phyloP scores from a whole-genome alignment of 2,797 vertebrate genomes.

The Phoeniculus purpureus region DNA sequence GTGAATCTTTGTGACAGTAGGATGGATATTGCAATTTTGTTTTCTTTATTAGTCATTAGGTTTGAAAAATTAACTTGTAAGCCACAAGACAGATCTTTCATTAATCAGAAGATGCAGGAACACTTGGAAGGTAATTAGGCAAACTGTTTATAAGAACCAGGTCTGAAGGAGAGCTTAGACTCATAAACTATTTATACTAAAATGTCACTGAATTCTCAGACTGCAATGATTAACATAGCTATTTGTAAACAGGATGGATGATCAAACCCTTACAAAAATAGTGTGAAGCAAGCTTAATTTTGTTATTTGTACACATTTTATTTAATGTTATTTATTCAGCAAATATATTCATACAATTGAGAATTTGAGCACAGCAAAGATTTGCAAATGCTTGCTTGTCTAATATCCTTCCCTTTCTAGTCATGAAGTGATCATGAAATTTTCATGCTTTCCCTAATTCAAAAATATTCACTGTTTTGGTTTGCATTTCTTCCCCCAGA shows the following conservation, averaged over 20 bases:
- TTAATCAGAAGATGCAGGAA: slow-evolving; percentile 43
- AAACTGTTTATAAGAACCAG: slow-evolving; percentile 41
- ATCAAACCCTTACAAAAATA: slow-evolving; percentile 34
- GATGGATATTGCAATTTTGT: not conserved
- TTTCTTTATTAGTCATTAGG: not conserved
- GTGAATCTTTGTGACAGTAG: not conserved
- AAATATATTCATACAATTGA: not conserved
- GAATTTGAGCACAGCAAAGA: not conserved
- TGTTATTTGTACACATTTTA: not conserved
- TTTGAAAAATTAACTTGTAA: not conserved
- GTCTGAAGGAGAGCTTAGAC: slow-evolving; percentile 34
- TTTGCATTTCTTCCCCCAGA: not conserved
- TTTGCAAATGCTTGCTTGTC: not conserved
- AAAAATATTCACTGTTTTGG: not conserved
- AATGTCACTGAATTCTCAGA: slow-evolving; percentile 47
- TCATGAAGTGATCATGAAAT: not conserved
- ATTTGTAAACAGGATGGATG: slow-evolving; percentile 62
- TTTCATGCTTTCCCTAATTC: not conserved
- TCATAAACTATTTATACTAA: slow-evolving; percentile 53
- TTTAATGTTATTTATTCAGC: not conserved
- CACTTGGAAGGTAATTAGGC: slow-evolving; percentile 49
- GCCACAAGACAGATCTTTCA: not conserved
- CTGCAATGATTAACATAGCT: slow-evolving; percentile 34
- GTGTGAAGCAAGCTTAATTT: not conserved
- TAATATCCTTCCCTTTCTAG: not conserved